These are phyloP conservation scores for Pandemis heparana DNA, from an alignment of 2,888 invertebrate genomes.

Conservation along the genomic window DNA sequence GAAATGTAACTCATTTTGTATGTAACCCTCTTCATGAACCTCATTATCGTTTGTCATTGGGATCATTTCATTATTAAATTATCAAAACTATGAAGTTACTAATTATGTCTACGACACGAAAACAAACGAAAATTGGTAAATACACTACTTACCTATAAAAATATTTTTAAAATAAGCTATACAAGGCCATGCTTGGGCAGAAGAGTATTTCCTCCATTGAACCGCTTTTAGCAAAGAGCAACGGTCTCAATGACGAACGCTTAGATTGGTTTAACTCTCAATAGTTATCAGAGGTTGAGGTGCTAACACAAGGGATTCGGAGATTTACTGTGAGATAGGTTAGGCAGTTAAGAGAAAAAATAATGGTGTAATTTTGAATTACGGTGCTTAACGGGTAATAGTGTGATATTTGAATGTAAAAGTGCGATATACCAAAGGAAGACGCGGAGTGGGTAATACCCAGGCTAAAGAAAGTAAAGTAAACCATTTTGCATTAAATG, in stretches of 20 bases:
- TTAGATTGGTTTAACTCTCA: background rate
- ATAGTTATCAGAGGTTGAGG: conserved; percentile 42
- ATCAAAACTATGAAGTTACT: background rate
- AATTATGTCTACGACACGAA: too few species aligned
- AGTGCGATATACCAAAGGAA: conserved; percentile 46
- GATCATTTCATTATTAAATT: background rate
- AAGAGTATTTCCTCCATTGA: background rate
- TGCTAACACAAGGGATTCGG: conserved; percentile 52
- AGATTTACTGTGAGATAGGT: conserved; percentile 43
- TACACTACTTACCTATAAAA: background rate
- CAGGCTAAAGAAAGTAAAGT: conserved; percentile 10
- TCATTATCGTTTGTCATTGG: conserved; percentile 17
- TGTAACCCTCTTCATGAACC: conserved; percentile 8
- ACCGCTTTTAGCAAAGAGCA: background rate
- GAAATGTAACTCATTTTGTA: conserved; percentile 12
- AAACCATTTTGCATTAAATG: conserved; percentile 32
- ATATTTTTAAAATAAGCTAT: background rate
- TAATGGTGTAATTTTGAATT: conserved; percentile 44
- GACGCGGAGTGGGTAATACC: conserved; percentile 6
- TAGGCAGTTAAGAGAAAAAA: conserved; percentile 41
- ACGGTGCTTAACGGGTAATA: conserved; percentile 67
- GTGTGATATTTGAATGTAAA: conserved; percentile 68
- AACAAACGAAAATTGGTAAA: background rate
- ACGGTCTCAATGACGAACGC: conserved; percentile 23
- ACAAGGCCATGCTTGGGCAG: background rate